phyloP scores from a whole-genome alignment of 2,888 invertebrate genomes.

The Ypsolopha sequella region DNA sequence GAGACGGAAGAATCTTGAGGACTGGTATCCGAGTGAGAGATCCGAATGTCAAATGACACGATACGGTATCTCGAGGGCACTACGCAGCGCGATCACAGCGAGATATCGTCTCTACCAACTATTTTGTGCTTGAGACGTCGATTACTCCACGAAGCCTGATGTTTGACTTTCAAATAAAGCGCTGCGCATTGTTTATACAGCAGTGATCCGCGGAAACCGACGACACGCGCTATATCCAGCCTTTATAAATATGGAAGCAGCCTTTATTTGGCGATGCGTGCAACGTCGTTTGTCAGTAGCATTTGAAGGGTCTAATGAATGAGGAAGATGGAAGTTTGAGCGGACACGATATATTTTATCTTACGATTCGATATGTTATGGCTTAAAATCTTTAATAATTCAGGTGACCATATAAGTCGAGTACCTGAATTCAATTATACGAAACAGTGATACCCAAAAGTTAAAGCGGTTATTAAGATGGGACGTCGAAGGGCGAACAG shows the following conservation, averaged over 20 bases:
- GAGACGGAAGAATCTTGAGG: slow-evolving; percentile 16
- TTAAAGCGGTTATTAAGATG: background rate
- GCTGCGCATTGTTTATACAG: slow-evolving; percentile 38
- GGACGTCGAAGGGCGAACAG: slow-evolving; percentile 5
- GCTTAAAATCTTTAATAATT: background rate
- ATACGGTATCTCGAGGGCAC: slow-evolving; percentile 25
- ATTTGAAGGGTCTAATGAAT: slow-evolving; percentile 26
- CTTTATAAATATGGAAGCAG: slow-evolving; percentile 46
- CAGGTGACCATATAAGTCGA: background rate
- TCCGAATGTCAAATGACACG: slow-evolving; percentile 24
- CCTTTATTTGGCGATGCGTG: slow-evolving; percentile 41
- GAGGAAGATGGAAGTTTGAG: slow-evolving; percentile 9
- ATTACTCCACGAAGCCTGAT: slow-evolving; percentile 36
- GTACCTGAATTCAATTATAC: background rate
- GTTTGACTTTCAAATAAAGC: slow-evolving; percentile 52
- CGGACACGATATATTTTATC: slow-evolving; percentile 2
- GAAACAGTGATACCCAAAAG: background rate
- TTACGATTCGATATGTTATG: background rate
- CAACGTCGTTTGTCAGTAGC: slow-evolving; percentile 33
- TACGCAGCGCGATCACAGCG: slow-evolving; percentile 27
- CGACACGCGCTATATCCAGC: slow-evolving; percentile 35
- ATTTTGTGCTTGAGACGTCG: slow-evolving; percentile 49
- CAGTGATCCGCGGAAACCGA: slow-evolving; percentile 25
- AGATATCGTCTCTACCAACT: slow-evolving; percentile 34
- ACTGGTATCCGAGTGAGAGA: slow-evolving; percentile 19